Base-by-base conservation (phyloP, 2,113 vertebrate species). In the Antechinus flavipes region DNA sequence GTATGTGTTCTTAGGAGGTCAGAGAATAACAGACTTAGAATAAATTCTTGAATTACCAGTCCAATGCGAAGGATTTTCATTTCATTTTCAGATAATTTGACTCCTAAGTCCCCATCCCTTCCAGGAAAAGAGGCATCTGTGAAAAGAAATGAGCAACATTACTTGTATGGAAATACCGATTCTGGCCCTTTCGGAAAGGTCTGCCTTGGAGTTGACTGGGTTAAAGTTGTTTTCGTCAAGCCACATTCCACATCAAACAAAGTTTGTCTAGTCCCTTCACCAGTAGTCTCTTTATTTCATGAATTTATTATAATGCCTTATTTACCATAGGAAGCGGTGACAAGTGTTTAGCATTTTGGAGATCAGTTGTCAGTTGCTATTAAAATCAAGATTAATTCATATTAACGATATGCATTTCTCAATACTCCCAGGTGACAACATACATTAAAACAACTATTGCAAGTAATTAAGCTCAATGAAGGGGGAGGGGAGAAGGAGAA, bases 321-420 rank as follows among this genome's bases (percentile, higher is more conserved):
- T 98, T 98, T 97, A 98, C 97, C 97, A 97, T 94, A 95, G 97
- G 98, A 97, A 98, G 95, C 96, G 97, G 96, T 97, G 98, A 93
- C 58, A 95, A 98, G 98, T 98, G 97, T 98, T 97, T 98, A 22
- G 98, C 98, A 98, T 98, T 98, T 98, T 97, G 98, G 98, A 98
- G 98, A 98, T 97, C 84, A 97, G 94, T 97, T 99, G 99, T 99
- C 99, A 99, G 98, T 97, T 97, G 98, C 97, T 95, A 98, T 99
- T 99, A 99, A 98, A 98, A 98, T 99, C 99, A 98, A 99, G 98
- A 99, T 99, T 99, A 99, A 99, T 99, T 98, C 98, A 96, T 97
- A 99, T 99, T 99, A 99, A 99, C 98, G 97, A 99, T 98, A 98
- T 99, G 98, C 98, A 97, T 98, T 98, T 97, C 98, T 98, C 98